Conservation (phyloP, 2,888 invertebrate genomes). For the Dryomyza anilis region DNA sequence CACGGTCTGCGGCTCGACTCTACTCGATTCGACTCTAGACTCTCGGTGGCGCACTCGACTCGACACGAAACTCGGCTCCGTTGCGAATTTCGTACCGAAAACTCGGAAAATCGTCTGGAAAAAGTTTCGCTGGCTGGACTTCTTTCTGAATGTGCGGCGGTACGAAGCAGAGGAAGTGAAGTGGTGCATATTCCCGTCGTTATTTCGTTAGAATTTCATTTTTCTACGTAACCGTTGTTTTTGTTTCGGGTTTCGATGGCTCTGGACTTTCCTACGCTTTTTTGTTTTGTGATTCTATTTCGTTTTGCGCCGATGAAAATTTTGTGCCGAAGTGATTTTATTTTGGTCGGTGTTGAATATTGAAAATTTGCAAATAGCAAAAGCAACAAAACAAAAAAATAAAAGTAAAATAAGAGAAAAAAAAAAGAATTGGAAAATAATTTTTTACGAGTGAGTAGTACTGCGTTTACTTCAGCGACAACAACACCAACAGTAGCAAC, state of each 20-base stretch:
- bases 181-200: conserved; percentile 21
- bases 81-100: conserved; percentile 14
- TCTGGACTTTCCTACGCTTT: neutral
- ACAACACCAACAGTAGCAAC: neutral
- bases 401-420: too few relatives aligned
- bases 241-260: neutral
- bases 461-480: neutral
- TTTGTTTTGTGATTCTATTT: neutral
- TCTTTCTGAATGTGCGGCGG: conserved; percentile 16
- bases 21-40: conserved; percentile 10
- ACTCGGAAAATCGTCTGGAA: conserved; percentile 11
- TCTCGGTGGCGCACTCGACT: conserved; percentile 8
- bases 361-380: conserved; percentile 21
- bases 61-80: conserved; percentile 16
- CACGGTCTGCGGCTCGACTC: conserved; percentile 18
- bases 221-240: neutral
- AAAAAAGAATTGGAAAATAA: too few relatives aligned
- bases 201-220: conserved; percentile 1
- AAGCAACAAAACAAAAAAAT: too few relatives aligned
- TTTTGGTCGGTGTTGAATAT: conserved; percentile 4
- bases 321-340: conserved; percentile 8
- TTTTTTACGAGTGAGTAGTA: neutral
- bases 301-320: too few relatives aligned
- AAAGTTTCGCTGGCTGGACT: neutral
- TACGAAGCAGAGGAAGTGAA: conserved; percentile 2